phyloP scores from a whole-genome alignment of 92 coral and sea anemone species.

The Actinostola sp. region DNA sequence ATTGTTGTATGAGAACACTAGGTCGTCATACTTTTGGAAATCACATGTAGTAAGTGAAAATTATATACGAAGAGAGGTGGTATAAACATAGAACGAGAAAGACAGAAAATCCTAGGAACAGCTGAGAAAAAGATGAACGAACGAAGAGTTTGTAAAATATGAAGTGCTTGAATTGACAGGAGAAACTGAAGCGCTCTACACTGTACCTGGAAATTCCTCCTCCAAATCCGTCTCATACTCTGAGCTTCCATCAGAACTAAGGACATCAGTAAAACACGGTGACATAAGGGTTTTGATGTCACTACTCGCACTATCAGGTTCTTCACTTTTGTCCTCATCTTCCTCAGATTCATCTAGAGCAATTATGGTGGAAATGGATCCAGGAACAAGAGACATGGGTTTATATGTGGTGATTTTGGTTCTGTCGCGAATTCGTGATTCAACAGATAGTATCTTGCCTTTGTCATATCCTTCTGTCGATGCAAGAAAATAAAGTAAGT shows the following conservation, averaged over 20 bases:
- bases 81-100: too few relatives aligned
- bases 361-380: conserved; percentile 83
- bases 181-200: background rate
- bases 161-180: background rate
- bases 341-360: conserved; percentile 64
- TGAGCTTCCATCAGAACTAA: conserved; percentile 61
- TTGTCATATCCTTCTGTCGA: conserved; percentile 6
- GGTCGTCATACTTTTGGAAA: too few relatives aligned
- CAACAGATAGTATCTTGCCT: conserved; percentile 1
- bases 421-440: background rate
- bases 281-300: conserved; percentile 13
- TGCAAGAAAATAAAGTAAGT: too few relatives aligned
- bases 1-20: too few relatives aligned
- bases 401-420: conserved; percentile 55
- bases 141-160: too few relatives aligned
- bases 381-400: conserved; percentile 71
- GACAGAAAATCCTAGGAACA: too few relatives aligned
- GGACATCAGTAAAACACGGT: conserved; percentile 69
- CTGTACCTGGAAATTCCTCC: conserved; percentile 82
- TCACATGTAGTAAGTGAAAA: too few relatives aligned
- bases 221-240: conserved; percentile 96
- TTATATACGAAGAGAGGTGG: too few relatives aligned
- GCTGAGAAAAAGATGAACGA: too few relatives aligned
- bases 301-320: background rate
- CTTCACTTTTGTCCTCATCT: conserved; percentile 20